These are phyloP conservation scores for Catostylus mosaicus DNA, from an alignment of 30 jellyfish, hydroid and myxozoan species.

Conservation along the genomic window DNA sequence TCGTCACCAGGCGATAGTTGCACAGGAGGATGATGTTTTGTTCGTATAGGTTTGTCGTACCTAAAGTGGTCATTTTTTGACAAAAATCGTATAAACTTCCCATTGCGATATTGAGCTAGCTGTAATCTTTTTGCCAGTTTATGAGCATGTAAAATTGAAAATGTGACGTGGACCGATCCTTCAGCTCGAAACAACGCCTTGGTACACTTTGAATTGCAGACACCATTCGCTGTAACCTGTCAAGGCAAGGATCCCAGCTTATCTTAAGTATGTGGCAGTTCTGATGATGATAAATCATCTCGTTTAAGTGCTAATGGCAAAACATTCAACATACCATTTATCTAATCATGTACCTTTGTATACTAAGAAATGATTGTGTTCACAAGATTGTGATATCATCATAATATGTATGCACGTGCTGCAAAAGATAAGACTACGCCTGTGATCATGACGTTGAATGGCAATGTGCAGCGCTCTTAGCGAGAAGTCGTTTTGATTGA, in stretches of 20 bases:
- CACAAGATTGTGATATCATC: no score
- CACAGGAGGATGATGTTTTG: slow-evolving; percentile 20
- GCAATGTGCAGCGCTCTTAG: no score
- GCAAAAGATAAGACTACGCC: no score
- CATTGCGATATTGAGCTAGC: slow-evolving; percentile 44
- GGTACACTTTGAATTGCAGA: slow-evolving; percentile 26
- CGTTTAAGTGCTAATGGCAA: not conserved
- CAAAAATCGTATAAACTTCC: slow-evolving; percentile 9
- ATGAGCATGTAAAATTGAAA: slow-evolving; percentile 23
- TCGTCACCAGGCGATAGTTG: slow-evolving; percentile 38
- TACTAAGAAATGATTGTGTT: no score
- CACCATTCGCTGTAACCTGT: slow-evolving; percentile 18
- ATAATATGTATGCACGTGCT: not conserved
- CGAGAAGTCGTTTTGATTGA: no score
- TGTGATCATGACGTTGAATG: no score
- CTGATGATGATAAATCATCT: not conserved
- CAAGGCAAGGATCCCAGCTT: not conserved
- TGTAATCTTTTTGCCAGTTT: slow-evolving; percentile 19
- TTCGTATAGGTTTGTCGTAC: slow-evolving; percentile 35
- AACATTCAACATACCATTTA: not conserved
- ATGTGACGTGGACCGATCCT: slow-evolving; percentile 9
- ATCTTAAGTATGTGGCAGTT: not conserved
- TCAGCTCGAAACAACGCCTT: not conserved
- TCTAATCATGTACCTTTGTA: no score
- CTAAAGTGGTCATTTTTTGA: slow-evolving; percentile 14